Base-by-base conservation (phyloP, 2,113 vertebrate genomes). In the Mustelus asterias region DNA sequence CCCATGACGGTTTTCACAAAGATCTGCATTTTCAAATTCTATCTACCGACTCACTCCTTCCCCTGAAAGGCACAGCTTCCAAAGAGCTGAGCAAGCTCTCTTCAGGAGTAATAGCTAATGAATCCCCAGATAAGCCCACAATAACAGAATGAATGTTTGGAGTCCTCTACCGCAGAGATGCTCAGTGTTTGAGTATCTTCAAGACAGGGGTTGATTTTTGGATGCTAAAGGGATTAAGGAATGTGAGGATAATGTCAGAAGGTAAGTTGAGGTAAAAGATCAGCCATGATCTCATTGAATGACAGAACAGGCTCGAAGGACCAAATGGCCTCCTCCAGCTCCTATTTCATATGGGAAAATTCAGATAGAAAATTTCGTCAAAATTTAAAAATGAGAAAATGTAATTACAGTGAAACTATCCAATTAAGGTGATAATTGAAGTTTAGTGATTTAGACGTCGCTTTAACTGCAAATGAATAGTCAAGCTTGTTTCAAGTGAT, bases 381-480 rank as follows among this genome's bases (percentile, higher is more conserved):
- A 93, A 63, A 37, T 65, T 63, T 41, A 37, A 93, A 65, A 92
- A 20, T 20, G 63, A 65, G 63, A 63, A 93, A 93, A 37, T 37
- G 60, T 60, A 67, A 37, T 93, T 93, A 22, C 18, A 65, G 60
- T n/a, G 89, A 93, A 65, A 37, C 58, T 37, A 65, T 93, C 58
- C n/a, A 65, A 93, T 93, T 93, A n/a, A 65, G 89, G 60, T 20
- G 60, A 37, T 93, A 65, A 93, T 93, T 65, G 89, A 65, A 93
- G 89, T 93, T 93, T 18, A 65, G 60, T 65, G 60, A 37, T 65
- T 65, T n/a, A 93, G 63, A 65, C n/a, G 37, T 65, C 20, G 58
- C 60, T 92, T 92, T 63, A 92, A 65, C 89, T 92, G 89, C n/a
- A 93, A 93, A 67, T 65, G 89, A 16, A 37, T 41, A 93, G n/a